phyloP scores from a whole-genome alignment of 1,140 invertebrate genomes.

The Drosophila aff. region DNA sequence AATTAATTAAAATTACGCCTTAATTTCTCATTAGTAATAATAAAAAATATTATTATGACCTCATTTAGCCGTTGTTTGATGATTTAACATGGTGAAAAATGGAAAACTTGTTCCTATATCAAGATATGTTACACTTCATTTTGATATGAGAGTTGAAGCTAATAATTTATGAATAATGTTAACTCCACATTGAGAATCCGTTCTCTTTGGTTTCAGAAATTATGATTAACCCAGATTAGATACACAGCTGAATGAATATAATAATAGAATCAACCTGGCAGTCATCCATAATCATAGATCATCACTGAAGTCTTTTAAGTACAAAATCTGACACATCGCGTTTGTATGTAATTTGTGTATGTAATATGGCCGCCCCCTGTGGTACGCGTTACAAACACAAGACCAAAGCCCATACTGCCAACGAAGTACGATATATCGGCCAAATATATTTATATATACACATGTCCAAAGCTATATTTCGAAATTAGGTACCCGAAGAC shows the following conservation, averaged over 20 bases:
- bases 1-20: no score
- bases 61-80: neutral
- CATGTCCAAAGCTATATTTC: constrained; percentile 37
- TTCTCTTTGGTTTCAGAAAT: no score
- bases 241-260: neutral
- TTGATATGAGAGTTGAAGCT: neutral
- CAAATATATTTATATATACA: constrained; percentile 33
- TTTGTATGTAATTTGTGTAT: neutral
- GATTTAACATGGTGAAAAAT: neutral
- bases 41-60: neutral
- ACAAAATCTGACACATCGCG: constrained; percentile 16
- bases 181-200: neutral
- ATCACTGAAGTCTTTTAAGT: constrained; percentile 15
- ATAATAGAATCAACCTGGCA: constrained; percentile 1
- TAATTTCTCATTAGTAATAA: no score
- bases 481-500: constrained; percentile 21
- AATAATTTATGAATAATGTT: neutral
- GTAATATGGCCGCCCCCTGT: neutral
- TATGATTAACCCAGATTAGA: neutral
- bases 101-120: neutral
- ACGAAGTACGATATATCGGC: constrained; percentile 29
- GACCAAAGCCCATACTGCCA: constrained; percentile 19
- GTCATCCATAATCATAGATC: constrained; percentile 23
- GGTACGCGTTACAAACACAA: constrained; percentile 36
- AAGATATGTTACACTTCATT: neutral